Evolutionary conservation across 2,888 invertebrate genomes (phyloP).

Genomic region (Brachypterus glaber): DNA sequence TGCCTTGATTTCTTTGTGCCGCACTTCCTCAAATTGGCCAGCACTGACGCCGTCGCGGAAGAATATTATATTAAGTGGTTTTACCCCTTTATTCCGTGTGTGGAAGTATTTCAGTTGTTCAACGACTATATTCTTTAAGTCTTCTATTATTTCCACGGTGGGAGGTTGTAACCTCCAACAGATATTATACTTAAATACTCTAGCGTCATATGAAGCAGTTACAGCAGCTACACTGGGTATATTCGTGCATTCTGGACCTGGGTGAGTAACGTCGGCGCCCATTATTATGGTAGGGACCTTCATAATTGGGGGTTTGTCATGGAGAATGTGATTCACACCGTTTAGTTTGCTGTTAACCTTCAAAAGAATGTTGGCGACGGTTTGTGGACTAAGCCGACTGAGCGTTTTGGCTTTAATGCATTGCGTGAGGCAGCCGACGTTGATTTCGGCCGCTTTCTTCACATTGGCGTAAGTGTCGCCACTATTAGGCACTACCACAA

Average conservation of each 20-base stretch:
- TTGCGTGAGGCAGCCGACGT: slow-evolving; percentile 62
- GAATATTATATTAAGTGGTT: slow-evolving; percentile 60
- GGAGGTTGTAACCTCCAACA: slow-evolving; percentile 69
- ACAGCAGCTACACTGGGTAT: slow-evolving; percentile 63
- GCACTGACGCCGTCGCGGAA: slow-evolving; percentile 84
- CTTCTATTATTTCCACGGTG: slow-evolving; percentile 62
- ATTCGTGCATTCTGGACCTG: slow-evolving; percentile 63
- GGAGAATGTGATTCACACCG: slow-evolving; percentile 60
- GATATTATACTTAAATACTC: slow-evolving; percentile 63
- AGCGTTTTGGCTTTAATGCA: slow-evolving; percentile 54
- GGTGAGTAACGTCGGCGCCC: slow-evolving; percentile 92
- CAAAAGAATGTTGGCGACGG: slow-evolving; percentile 61
- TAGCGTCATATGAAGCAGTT: slow-evolving; percentile 61
- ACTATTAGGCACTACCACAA: slow-evolving; percentile 52
- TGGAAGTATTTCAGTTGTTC: slow-evolving; percentile 56
- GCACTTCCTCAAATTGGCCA: slow-evolving; percentile 67
- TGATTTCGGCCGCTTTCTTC: slow-evolving; percentile 60
- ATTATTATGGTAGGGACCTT: slow-evolving; percentile 46
- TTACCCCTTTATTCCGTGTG: slow-evolving; percentile 35
- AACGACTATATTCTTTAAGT: slow-evolving; percentile 48
- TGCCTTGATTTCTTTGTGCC: slow-evolving; percentile 52
- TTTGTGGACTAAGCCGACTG: slow-evolving; percentile 47
- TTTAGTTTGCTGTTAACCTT: slow-evolving; percentile 74
- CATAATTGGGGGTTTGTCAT: slow-evolving; percentile 21
- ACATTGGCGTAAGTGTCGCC: slow-evolving; percentile 39